Base-by-base conservation (phyloP, 2,888 invertebrate genomes). In the Spodoptera exigua region DNA sequence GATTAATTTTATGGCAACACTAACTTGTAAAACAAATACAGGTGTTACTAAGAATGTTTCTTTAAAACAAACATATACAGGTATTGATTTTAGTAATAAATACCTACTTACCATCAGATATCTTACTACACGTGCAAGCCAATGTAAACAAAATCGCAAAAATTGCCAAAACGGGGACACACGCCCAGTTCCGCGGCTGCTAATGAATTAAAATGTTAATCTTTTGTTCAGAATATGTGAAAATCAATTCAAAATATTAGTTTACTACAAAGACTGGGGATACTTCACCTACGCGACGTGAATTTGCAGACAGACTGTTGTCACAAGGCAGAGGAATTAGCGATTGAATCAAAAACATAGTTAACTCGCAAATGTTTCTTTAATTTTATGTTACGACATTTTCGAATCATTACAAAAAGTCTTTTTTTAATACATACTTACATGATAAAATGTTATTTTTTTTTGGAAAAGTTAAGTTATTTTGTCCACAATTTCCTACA, bases 281-380 rank as follows among this genome's bases (percentile, higher is more conserved):
- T 51, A 17, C 18, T 47, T 59, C 56, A 66, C 53, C 53, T 71
- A 70, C 71, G 53, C 56, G 21, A 17, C 56, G 41, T 37, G 37
- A 40, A 47, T 27, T 59, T 18, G 16, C 46, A 63, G 69, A 60
- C 60, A 14, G 51, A n/a, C 18, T 52, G 5, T 40, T 39, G 52
- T 48, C 17, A 5, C 59, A 55, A 70, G 40, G 18, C 7, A 41
- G 2, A 35, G 4, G 57, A 49, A 12, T 36, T 17, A 51, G 70
- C 70, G 61, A 7, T 27, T 27, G 5, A 0, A 5, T 27, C 9
- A 1, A 27, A 27, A 27, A n/a, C n/a, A n/a, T 4, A 27, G n/a
- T 3, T 34, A 11, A 2, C n/a, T 1, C 7, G 16, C n/a, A 13
- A 17, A 11, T 3, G 9, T 9, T 32, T n/a, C n/a, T 13, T 11